Conservation (phyloP, 2,888 invertebrate species). For the Gisinianus flammeolus region DNA sequence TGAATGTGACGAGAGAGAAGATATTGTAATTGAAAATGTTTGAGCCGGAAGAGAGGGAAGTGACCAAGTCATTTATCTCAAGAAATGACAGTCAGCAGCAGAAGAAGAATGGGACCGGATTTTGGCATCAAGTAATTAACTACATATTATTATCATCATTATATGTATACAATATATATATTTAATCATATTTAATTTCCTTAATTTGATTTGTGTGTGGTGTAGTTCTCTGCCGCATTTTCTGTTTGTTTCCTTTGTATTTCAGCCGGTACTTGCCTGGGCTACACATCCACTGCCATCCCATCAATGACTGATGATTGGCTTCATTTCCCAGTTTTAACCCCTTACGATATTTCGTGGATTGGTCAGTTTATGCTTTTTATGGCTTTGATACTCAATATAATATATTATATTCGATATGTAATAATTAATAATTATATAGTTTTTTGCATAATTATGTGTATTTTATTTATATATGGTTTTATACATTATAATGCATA, state of each 20-base stretch:
- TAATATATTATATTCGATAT: not conserved
- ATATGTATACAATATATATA: too few relatives aligned
- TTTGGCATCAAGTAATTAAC: too few relatives aligned
- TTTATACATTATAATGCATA: not conserved
- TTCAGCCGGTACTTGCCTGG: constrained; percentile 51
- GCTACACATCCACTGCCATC: constrained; percentile 54
- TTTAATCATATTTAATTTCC: not conserved
- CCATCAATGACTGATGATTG: constrained; percentile 52
- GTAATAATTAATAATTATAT: not conserved
- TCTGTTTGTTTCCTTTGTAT: constrained; percentile 50
- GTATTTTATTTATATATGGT: not conserved
- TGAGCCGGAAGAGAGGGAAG: too few relatives aligned
- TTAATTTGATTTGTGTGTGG: not conserved
- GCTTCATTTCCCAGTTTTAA: constrained; percentile 36
- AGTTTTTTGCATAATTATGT: not conserved
- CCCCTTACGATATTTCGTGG: constrained; percentile 53
- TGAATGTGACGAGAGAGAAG: too few relatives aligned
- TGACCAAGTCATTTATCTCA: too few relatives aligned
- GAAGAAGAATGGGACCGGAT: too few relatives aligned
- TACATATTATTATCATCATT: too few relatives aligned
- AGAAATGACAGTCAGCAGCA: too few relatives aligned
- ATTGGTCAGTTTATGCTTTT: constrained; percentile 44
- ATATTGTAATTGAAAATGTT: too few relatives aligned
- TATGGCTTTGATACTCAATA: not conserved
- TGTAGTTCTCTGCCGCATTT: constrained; percentile 48